These are phyloP conservation scores for Limonius californicus DNA, from an alignment of 1,140 invertebrate genomes.

Conservation along the genomic window DNA sequence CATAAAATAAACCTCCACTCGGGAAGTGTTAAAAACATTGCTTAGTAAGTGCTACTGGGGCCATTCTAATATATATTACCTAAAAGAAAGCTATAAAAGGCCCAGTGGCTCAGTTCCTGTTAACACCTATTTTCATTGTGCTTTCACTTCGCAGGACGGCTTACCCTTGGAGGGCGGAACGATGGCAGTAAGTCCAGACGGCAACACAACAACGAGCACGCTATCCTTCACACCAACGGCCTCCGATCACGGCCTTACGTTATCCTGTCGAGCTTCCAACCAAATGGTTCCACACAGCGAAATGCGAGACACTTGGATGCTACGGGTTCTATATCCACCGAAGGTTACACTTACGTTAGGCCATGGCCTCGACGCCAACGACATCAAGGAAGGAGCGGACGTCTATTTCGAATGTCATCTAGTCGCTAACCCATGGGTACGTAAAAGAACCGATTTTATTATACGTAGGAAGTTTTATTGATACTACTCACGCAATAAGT, in stretches of 20 bases:
- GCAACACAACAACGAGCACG: conserved; percentile 82
- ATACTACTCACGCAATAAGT: too few species aligned
- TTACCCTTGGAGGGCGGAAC: conserved; percentile 42
- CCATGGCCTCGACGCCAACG: conserved; percentile 40
- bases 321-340: conserved; percentile 54
- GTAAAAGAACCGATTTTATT: conserved; percentile 15
- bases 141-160: conserved; percentile 42
- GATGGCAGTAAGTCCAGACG: conserved; percentile 58
- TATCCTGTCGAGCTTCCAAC: conserved; percentile 66
- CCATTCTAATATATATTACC: conserved; percentile 33
- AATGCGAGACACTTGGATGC: conserved; percentile 59
- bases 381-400: conserved; percentile 45
- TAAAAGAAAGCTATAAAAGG: conserved; percentile 6
- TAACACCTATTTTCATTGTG: not conserved
- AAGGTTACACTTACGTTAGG: conserved; percentile 45
- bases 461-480: too few species aligned
- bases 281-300: conserved; percentile 58
- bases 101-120: not conserved
- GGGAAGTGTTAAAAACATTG: not conserved
- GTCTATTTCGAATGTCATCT: conserved; percentile 63
- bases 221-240: conserved; percentile 71
- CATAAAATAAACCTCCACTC: not conserved
- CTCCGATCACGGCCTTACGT: conserved; percentile 67
- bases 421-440: conserved; percentile 55
- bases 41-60: not conserved